phyloP scores from a whole-genome alignment of 2,888 invertebrate genomes.

The Deilephila elpenor region DNA sequence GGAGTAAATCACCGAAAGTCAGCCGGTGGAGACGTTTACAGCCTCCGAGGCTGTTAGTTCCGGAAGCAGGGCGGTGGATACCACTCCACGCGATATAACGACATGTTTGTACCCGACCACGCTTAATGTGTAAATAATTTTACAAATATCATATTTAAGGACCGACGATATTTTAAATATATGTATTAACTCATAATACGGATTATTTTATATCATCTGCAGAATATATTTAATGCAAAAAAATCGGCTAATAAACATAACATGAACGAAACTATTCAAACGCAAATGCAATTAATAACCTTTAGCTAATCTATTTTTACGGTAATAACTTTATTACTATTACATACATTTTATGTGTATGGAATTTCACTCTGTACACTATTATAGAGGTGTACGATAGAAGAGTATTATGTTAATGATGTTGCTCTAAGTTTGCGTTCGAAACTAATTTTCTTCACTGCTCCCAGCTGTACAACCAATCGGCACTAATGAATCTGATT shows the following conservation, averaged over 20 bases:
- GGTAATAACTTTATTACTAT: too few species aligned
- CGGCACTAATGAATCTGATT: conserved; percentile 19
- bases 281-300: too few species aligned
- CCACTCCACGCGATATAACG: conserved; percentile 70
- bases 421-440: background rate
- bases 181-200: background rate
- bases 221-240: too few species aligned
- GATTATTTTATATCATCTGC: background rate
- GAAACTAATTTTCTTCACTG: conserved; percentile 19
- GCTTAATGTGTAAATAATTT: conserved; percentile 50
- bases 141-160: background rate
- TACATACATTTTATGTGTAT: too few species aligned
- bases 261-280: too few species aligned
- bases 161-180: background rate
- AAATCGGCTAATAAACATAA: too few species aligned
- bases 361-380: background rate
- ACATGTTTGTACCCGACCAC: conserved; percentile 64
- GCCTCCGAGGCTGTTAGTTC: conserved; percentile 78
- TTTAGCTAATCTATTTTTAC: too few species aligned
- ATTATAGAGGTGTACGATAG: background rate
- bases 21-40: conserved; percentile 81
- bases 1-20: conserved; percentile 83
- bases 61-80: conserved; percentile 60
- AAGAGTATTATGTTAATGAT: background rate
- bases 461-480: conserved; percentile 7